A percentile compares a stretch with the other conserved stretches of the same genome.
phyloP scores from a whole-genome alignment of 1,140 invertebrate species.

The Coelopa frigida region DNA sequence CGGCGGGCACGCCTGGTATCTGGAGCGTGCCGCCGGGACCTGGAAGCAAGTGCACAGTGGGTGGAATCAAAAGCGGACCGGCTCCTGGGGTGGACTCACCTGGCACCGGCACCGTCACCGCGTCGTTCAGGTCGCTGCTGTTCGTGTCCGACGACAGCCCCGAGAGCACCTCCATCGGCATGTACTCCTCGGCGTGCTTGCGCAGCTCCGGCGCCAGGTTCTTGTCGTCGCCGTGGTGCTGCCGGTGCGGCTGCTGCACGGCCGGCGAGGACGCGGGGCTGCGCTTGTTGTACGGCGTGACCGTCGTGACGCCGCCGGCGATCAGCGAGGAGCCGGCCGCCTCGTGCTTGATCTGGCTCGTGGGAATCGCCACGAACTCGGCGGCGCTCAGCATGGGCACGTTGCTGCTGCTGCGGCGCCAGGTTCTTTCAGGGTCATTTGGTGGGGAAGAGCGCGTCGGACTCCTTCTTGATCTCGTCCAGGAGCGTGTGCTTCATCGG shows the following conservation, averaged over 20 bases:
- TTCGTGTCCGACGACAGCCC: constrained; percentile 6
- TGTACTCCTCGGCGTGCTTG: not conserved
- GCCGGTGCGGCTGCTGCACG: not conserved
- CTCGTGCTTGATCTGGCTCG: constrained; percentile 17
- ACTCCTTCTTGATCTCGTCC: constrained; percentile 10
- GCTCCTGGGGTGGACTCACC: too few species aligned
- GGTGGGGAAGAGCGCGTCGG: not conserved
- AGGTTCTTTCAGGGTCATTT: too few species aligned
- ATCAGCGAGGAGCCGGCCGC: not conserved
- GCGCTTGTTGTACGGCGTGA: constrained; percentile 7
- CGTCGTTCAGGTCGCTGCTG: constrained; percentile 8
- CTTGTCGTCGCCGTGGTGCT: not conserved
- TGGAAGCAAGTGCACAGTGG: too few species aligned
- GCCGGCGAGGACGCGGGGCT: not conserved
- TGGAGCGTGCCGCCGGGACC: constrained; percentile 28
- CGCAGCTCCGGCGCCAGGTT: not conserved
- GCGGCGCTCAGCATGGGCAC: constrained; percentile 9
- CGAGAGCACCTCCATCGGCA: not conserved
- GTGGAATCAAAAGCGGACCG: too few species aligned
- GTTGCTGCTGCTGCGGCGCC: not conserved
- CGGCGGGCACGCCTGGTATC: constrained; percentile 35
- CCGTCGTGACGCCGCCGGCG: constrained; percentile 10
- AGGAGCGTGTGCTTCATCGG: not conserved
- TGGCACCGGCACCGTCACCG: constrained; percentile 1
- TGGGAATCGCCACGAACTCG: constrained; percentile 15